Percentiles rank a stretch among this genome's conserved stretches.
Evolutionary conservation across 64 coral and sea anemone species (phyloP).

Genomic region (Astreopora myriophthalma): DNA sequence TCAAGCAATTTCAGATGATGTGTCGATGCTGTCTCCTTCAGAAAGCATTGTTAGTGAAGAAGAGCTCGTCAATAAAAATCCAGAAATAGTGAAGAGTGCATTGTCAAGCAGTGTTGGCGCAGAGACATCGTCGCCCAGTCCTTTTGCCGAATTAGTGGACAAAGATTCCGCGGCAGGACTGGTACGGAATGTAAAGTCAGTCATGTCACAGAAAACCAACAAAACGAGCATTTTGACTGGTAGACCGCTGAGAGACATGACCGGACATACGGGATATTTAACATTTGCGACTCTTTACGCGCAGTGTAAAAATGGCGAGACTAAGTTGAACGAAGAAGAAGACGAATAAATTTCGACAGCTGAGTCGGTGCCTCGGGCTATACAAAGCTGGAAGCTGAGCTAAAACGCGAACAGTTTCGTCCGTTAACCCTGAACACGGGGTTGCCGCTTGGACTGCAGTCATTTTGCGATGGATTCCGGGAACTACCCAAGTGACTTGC

Average conservation of each 20-base stretch:
- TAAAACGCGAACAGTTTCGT: too few relatives aligned
- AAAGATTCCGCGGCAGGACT: neutral
- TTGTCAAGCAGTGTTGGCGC: neutral
- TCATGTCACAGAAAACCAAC: conserved; percentile 31
- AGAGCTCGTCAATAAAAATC: neutral
- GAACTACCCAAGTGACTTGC: too few relatives aligned
- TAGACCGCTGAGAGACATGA: conserved; percentile 72
- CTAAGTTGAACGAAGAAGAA: neutral
- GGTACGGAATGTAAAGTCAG: neutral
- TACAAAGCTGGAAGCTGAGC: too few relatives aligned
- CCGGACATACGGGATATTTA: conserved; percentile 96
- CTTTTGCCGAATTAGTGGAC: neutral
- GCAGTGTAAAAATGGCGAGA: neutral
- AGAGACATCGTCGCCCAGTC: neutral
- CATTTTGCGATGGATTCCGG: too few relatives aligned
- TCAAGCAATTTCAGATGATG: neutral
- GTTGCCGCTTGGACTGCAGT: too few relatives aligned
- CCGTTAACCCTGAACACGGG: too few relatives aligned
- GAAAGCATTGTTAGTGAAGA: neutral
- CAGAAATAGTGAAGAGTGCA: neutral
- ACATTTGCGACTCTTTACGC: conserved; percentile 88
- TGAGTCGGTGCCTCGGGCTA: too few relatives aligned
- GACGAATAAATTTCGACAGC: neutral
- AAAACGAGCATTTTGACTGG: conserved; percentile 76
- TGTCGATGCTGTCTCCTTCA: neutral